Conservation (phyloP, 2,888 invertebrate genomes). For the Agrotis clavis region DNA sequence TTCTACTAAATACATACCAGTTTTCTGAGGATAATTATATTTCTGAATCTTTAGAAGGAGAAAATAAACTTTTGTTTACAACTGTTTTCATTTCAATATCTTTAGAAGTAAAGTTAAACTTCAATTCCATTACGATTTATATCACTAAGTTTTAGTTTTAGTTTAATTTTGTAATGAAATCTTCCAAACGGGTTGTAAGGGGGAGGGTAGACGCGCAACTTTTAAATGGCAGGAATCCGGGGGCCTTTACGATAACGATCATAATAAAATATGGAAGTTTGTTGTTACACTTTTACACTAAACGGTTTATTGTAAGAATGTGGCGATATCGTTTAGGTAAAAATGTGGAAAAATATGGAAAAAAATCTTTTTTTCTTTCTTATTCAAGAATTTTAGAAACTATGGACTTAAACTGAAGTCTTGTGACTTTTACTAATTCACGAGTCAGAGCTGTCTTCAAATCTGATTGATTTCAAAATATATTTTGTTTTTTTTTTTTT, state of each 20-base stretch:
- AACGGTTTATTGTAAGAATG: constrained; percentile 88
- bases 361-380: too few species aligned
- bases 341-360: neutral
- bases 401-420: too few species aligned
- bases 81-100: constrained; percentile 12
- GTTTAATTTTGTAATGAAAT: constrained; percentile 88
- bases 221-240: constrained; percentile 84
- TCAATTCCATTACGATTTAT: constrained; percentile 61
- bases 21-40: too few species aligned
- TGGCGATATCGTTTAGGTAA: constrained; percentile 73
- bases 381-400: too few species aligned
- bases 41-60: too few species aligned
- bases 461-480: too few species aligned
- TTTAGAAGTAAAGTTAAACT: constrained; percentile 51
- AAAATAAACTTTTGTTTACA: neutral
- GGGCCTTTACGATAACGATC: constrained; percentile 89
- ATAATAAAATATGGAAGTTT: constrained; percentile 91
- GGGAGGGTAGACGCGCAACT: constrained; percentile 72
- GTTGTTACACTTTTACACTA: constrained; percentile 86
- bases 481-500: too few species aligned
- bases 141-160: constrained; percentile 77
- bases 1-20: too few species aligned
- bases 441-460: too few species aligned
- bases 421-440: too few species aligned
- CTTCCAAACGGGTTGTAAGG: constrained; percentile 78